phyloP scores from a whole-genome alignment of 2,113 vertebrate genomes.

The Rhea pennata region DNA sequence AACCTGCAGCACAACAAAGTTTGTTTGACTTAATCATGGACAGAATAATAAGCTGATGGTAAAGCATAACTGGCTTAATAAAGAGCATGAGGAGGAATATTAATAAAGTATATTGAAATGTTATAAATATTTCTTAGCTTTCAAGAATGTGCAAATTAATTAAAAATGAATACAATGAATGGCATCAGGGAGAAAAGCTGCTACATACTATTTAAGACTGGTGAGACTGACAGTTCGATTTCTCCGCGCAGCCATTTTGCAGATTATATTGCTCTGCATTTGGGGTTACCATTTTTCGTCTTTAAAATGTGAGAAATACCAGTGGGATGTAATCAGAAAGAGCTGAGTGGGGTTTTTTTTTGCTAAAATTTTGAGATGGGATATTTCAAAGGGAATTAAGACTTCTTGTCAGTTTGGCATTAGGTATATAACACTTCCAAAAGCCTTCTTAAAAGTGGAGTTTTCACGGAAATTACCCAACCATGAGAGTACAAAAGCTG shows the following conservation, averaged over 20 bases:
- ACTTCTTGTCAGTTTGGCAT: not conserved
- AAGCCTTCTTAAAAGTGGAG: not conserved
- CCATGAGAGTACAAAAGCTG: not conserved
- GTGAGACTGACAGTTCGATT: not conserved
- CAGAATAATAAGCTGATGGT: constrained; percentile 8
- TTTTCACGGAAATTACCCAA: not conserved
- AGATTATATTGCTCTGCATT: not conserved
- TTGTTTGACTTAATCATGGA: constrained; percentile 24
- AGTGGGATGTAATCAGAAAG: not conserved
- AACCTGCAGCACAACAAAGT: not conserved
- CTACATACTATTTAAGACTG: not conserved
- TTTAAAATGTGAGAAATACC: not conserved
- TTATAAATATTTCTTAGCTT: constrained; percentile 45
- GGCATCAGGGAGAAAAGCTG: not conserved
- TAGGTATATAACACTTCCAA: not conserved
- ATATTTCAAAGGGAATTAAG: not conserved
- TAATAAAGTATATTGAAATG: constrained; percentile 43
- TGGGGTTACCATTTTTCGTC: not conserved
- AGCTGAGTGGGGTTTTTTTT: not conserved
- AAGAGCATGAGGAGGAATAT: not conserved
- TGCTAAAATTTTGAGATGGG: not conserved
- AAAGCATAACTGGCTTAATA: constrained; percentile 8
- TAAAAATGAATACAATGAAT: constrained; percentile 32
- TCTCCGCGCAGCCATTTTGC: not conserved
- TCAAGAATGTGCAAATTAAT: constrained; percentile 11